Base-by-base conservation (phyloP, 1,140 invertebrate species). In the Drepana arcuata region DNA sequence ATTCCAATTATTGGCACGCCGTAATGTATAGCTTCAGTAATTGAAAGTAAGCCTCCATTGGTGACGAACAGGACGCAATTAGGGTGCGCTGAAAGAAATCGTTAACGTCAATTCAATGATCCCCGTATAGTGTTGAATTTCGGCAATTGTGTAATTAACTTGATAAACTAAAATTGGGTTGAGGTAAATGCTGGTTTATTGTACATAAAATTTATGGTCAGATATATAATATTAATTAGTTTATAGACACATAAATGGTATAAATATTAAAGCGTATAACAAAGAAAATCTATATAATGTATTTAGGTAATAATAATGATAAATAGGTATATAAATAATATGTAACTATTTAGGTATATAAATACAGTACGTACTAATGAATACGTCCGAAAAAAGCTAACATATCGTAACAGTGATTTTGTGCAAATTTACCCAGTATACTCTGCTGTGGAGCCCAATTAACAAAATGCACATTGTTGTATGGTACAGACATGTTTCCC, bases 401-500 rank as follows among this genome's bases (percentile, higher is more conserved):
- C 4, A 5, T 4, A 21, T 9, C 4, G 18, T n/a, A n/a, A n/a
- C n/a, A n/a, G n/a, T n/a, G n/a, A n/a, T n/a, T n/a, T n/a, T n/a
- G n/a, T n/a, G n/a, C n/a, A n/a, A 57, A 66, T n/a, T 71, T 55
- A 39, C 58, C 84, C 27, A 92, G 68, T 43, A 92, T 81, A 51
- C 90, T 90, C 16, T 83, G 85, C 45, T 93, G 91, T 0, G 90
- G 91, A 1, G 91, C 74, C 91, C 91, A 93, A 25, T 87, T 86
- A 3, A 80, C 71, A 2, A 90, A 58, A 48, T 87, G 84, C 0
- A 93, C 83, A 70, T 93, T 93, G 0, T 62, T 27, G 0, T 88
- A 84, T 18, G 86, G 67, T 1, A 72, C 68, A 0, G 81, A 62
- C 16, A 77, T 36, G 1, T 86, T 81, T 1, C 59, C 74, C 51